Conservation (phyloP, 2,113 vertebrate species). For the Pao palembangensis region DNA sequence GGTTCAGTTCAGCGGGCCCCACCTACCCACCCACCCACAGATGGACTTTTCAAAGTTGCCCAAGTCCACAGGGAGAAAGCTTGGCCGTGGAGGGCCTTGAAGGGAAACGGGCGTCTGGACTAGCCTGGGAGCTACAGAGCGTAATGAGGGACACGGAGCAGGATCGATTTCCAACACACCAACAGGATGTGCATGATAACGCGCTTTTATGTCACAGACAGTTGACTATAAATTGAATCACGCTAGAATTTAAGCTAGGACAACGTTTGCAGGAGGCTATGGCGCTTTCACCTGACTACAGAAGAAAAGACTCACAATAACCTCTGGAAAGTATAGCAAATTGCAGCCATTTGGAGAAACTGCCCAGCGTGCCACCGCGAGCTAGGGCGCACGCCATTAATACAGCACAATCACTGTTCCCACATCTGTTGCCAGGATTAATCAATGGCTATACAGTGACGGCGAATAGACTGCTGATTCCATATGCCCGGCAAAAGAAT, state of each 20-base stretch:
- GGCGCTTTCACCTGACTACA: slow-evolving; percentile 3
- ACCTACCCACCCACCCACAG: slow-evolving; percentile 18
- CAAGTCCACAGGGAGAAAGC: slow-evolving; percentile 48
- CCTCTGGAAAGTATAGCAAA: slow-evolving; percentile 49
- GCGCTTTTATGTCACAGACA: not conserved
- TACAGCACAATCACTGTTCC: slow-evolving; percentile 61
- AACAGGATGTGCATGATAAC: too few relatives aligned
- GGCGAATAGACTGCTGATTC: slow-evolving; percentile 68
- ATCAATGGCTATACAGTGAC: slow-evolving; percentile 72
- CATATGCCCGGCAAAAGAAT: slow-evolving; percentile 63
- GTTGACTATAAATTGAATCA: slow-evolving; percentile 11
- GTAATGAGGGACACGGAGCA: slow-evolving; percentile 9
- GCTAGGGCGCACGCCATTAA: slow-evolving; percentile 50
- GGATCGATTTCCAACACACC: slow-evolving; percentile 13
- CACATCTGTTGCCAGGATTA: slow-evolving; percentile 56
- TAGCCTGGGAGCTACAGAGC: slow-evolving; percentile 33
- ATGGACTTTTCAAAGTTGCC: slow-evolving; percentile 50
- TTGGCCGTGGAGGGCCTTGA: slow-evolving; percentile 22
- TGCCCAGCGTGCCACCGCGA: slow-evolving; percentile 38
- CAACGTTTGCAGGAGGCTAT: not conserved
- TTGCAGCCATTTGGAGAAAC: slow-evolving; percentile 49
- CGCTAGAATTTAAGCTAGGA: not conserved
- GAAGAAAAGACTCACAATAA: slow-evolving; percentile 40
- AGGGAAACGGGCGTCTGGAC: slow-evolving; percentile 41
- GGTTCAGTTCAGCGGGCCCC: slow-evolving; percentile 32